Evolutionary conservation across 2,888 invertebrate species (phyloP), one percentile per base, ranked within the genome.

Genomic region (Diarsia mendica): DNA sequence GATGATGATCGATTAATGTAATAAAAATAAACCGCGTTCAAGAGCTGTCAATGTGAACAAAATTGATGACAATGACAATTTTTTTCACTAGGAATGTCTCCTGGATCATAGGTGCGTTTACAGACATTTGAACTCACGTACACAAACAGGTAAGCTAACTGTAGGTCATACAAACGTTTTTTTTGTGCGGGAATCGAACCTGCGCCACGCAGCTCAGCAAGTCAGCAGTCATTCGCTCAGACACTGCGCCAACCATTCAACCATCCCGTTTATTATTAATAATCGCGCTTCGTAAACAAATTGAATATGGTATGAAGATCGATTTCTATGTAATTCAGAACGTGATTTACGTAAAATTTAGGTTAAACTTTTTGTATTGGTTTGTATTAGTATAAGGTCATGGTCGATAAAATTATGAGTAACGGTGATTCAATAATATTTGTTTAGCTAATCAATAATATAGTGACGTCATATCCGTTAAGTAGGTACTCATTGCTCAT

Each of bases 361-460:
- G n/a, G 2, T 49, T 18, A 5, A 51, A 51, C 5, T 61, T 39
- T 76, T 67, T 33, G 33, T 53, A 10, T 66, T 66, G 4, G 23
- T 33, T 70, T 10, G 11, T 33, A n/a, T 61, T 55, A 48, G 15
- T 80, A 3, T 28, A 13, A 23, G 49, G 49, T 69, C 63, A 49
- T 44, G 44, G 18, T 58, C 23, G 18, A 60, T 51, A 58, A 51
- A 51, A 80, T 28, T n/a, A 53, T 66, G 48, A 66, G 39, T 53
- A 61, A 55, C 61, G 20, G 20, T 63, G 81, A 74, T 81, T 55
- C 48, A 74, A 80, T 74, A 53, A 55, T 80, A 69, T 77, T 65
- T 79, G 20, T 70, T 79, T 64, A 58, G 15, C 44, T 72, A 51
- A 55, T 74, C 66, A 53, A 66, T 80, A 73, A 61, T 73, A 53